Conservation (phyloP, 1,140 invertebrate species). For the Archegozetes longisetosus region DNA sequence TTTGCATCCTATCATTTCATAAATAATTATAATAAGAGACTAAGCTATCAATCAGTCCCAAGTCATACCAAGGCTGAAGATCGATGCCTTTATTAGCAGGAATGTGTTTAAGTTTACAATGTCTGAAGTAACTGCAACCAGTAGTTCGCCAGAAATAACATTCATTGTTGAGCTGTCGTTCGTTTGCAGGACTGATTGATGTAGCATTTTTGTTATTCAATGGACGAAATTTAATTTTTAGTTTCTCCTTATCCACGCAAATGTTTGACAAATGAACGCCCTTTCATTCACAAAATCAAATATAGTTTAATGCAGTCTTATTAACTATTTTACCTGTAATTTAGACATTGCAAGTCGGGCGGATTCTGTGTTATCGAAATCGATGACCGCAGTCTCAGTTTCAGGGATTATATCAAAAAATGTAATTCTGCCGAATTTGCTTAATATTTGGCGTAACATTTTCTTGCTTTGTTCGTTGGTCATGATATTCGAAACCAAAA, state of each 20-base stretch:
- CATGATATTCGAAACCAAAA: background rate
- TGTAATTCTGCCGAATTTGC: background rate
- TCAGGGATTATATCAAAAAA: background rate
- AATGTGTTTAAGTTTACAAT: background rate
- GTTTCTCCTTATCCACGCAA: background rate
- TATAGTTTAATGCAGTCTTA: background rate
- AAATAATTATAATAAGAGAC: no score
- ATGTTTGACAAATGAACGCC: background rate
- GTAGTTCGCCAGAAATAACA: background rate
- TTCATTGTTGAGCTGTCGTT: background rate
- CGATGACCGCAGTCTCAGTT: background rate
- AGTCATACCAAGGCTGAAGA: background rate
- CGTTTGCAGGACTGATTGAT: background rate
- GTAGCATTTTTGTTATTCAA: background rate
- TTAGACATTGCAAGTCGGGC: background rate
- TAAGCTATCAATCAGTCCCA: no score
- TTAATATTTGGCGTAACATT: background rate
- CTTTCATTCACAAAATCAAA: background rate
- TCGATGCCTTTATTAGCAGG: background rate
- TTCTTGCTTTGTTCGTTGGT: background rate
- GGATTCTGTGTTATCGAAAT: background rate
- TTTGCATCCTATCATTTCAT: no score
- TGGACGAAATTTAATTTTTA: background rate
- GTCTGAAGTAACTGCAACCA: background rate
- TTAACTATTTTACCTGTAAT: background rate